Evolutionary conservation across 2,113 vertebrate genomes (phyloP).

Genomic region (Cavia aperea): DNA sequence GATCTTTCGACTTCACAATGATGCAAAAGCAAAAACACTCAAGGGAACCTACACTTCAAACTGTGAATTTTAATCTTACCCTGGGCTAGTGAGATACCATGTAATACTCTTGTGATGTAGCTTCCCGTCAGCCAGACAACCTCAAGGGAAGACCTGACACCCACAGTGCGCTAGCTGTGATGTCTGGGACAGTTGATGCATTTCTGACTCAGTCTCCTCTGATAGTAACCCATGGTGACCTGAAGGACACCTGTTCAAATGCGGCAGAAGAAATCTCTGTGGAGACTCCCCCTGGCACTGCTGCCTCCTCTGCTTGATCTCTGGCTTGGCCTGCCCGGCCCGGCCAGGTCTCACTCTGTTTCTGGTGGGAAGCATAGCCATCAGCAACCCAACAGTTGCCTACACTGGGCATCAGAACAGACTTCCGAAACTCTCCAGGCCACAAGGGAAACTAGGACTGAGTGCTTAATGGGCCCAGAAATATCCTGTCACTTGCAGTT

Average conservation of each 20-base stretch:
- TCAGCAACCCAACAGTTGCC: neutral
- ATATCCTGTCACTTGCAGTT: neutral
- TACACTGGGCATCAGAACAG: neutral
- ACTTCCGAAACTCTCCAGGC: neutral
- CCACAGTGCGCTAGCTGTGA: neutral
- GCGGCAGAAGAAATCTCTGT: neutral
- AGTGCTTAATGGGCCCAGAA: neutral
- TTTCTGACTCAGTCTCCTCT: neutral
- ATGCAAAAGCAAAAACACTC: neutral
- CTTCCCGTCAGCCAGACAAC: neutral
- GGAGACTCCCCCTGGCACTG: neutral
- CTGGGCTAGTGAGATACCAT: neutral
- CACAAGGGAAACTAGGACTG: neutral
- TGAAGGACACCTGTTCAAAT: neutral
- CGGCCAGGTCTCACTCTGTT: neutral
- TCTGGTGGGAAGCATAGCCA: neutral
- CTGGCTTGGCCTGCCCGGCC: too few relatives aligned
- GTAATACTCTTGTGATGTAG: neutral
- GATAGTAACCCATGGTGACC: neutral
- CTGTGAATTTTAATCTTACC: neutral
- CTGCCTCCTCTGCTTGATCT: neutral
- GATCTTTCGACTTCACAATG: neutral
- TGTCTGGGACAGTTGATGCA: neutral
- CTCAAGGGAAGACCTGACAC: too few relatives aligned
- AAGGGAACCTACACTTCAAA: neutral